Percentiles rank a stretch among this genome's conserved stretches.
Evolutionary conservation across 2,797 vertebrate genomes (phyloP).

Genomic region (Micrastur ruficollis): DNA sequence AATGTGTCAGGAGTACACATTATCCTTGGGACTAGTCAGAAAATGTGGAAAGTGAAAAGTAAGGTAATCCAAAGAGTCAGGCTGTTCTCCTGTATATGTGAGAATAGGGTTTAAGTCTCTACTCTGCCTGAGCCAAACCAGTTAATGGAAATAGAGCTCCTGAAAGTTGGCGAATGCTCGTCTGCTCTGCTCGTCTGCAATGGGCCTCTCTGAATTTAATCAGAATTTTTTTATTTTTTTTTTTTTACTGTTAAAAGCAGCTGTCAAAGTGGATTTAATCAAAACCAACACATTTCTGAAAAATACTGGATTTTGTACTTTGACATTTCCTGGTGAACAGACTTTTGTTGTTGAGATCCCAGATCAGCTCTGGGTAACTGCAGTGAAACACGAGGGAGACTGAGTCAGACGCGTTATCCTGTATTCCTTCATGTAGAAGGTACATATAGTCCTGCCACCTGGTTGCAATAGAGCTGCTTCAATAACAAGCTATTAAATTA

Average conservation of each 20-base stretch:
- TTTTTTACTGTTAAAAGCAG: not conserved
- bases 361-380: not conserved
- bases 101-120: not conserved
- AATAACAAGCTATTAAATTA: not conserved
- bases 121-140: rapidly evolving
- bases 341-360: not conserved
- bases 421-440: not conserved
- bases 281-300: not conserved
- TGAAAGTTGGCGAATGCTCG: not conserved
- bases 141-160: not conserved
- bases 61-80: not conserved
- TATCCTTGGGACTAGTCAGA: not conserved
- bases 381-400: not conserved
- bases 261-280: not conserved
- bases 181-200: not conserved
- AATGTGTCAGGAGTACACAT: not conserved
- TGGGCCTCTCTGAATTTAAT: not conserved
- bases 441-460: not conserved
- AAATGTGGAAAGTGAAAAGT: not conserved
- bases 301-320: not conserved
- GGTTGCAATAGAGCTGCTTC: not conserved
- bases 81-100: not conserved
- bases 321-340: not conserved
- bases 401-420: not conserved
- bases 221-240: not conserved